These are phyloP conservation scores for Ptychodera flava DNA, from an alignment of 35 echinoderm and acorn worm genomes.

Conservation along the genomic window DNA sequence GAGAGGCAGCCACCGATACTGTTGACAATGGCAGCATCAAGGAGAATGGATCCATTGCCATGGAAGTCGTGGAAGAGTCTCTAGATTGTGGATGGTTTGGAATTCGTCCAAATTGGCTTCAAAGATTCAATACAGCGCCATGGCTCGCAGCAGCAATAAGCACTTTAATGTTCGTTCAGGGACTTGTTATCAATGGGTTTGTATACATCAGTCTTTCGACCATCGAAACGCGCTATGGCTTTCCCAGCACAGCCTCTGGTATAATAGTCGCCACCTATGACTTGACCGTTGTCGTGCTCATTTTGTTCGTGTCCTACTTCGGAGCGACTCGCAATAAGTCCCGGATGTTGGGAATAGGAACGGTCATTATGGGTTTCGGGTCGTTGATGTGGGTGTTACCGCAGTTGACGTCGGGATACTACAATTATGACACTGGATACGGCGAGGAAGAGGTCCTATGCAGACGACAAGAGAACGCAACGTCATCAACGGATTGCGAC, in stretches of 20 bases:
- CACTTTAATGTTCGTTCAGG: conserved; percentile 7
- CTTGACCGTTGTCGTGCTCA: conserved; percentile 38
- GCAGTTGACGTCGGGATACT: conserved; percentile 54
- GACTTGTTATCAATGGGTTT: conserved; percentile 38
- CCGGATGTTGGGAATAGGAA: conserved; percentile 39
- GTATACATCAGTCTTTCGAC: conserved; percentile 61
- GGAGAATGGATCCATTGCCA: not conserved
- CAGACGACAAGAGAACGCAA: not conserved
- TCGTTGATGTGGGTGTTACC: conserved; percentile 54
- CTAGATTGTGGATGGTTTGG: conserved; percentile 7
- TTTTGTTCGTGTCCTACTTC: conserved; percentile 74
- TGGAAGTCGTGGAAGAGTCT: conserved; percentile 4
- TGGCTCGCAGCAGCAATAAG: conserved; percentile 4
- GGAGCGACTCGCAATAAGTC: conserved; percentile 61
- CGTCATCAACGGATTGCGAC: not conserved
- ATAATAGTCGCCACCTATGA: conserved; percentile 71
- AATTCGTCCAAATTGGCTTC: conserved; percentile 14
- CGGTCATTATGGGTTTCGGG: conserved; percentile 51
- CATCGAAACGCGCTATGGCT: conserved; percentile 63
- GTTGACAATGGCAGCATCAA: too few relatives aligned
- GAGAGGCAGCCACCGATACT: too few relatives aligned
- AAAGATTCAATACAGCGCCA: conserved; percentile 15
- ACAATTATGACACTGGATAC: not conserved
- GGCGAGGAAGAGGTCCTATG: not conserved
- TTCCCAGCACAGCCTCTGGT: conserved; percentile 57